Base-by-base conservation (phyloP, 2,888 invertebrate genomes). In the Heteropelma amictum region DNA sequence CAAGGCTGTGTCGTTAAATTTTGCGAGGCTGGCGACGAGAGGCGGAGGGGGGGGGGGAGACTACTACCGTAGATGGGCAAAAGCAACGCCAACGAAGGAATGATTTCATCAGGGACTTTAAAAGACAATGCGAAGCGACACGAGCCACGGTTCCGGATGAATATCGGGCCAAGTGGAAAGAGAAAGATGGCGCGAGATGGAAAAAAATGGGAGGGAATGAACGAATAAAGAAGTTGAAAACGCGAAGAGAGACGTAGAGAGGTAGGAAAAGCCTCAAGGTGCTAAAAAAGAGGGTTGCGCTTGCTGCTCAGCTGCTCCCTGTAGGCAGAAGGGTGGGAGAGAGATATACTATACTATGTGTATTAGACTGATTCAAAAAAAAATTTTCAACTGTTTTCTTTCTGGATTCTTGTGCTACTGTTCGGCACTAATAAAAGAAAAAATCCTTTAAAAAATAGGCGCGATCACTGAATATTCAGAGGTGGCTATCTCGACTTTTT, bases 81-180 rank as follows among this genome's bases (percentile, higher is more conserved):
- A 45, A 65, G 49, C 63, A 61, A 23, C 72, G 51, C 65, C 73
- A 53, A 58, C 33, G 58, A 78, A 79, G 78, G 76, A 81, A 83
- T 78, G 80, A 81, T 84, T 83, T 79, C 80, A 79, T 80, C 77
- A 78, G 80, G 79, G 81, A 82, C 80, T 83, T 81, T 79, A 72
- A 77, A 79, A 76, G 80, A 81, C 77, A 83, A 81, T 75, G 80
- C 78, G 77, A 67, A 80, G 79, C 77, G 72, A 79, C 64, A 64
- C 69, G 60, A 63, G 73, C 68, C 49, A 49, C 69, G 76, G n/a
- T 77, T 65, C 80, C 75, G 78, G 76, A 79, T 77, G 73, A 77
- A 79, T 81, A 82, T 81, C 75, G 71, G 58, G 73, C 56, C 68
- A 64, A 56, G 28, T 26, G 63, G 51, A 51, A 19, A 30, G 33